Evolutionary conservation across 2,888 invertebrate species (phyloP).

Genomic region (Cheilosia grossa): DNA sequence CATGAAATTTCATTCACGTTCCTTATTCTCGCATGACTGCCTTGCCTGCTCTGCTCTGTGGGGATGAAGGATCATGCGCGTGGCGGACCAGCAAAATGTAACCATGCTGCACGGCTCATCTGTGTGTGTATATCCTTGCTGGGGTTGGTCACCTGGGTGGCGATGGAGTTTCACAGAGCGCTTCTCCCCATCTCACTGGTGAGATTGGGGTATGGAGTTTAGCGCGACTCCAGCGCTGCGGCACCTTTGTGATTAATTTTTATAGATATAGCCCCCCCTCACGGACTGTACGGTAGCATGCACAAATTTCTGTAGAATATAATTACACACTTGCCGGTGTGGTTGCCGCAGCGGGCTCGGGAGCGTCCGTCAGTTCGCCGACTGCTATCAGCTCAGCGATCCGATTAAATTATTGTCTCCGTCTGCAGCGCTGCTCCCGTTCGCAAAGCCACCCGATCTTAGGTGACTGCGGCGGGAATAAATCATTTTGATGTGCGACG

Average conservation of each 20-base stretch:
- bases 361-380: constrained; percentile 41
- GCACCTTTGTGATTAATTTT: constrained; percentile 53
- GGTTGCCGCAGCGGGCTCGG: constrained; percentile 13
- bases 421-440: constrained; percentile 15
- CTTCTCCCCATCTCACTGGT: not conserved
- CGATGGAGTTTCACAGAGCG: constrained; percentile 9
- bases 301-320: constrained; percentile 13
- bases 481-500: constrained; percentile 69
- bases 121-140: constrained; percentile 19
- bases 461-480: constrained; percentile 54
- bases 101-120: not conserved
- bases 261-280: constrained; percentile 20
- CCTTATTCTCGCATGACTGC: constrained; percentile 74
- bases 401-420: constrained; percentile 63
- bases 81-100: constrained; percentile 23
- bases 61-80: constrained; percentile 73
- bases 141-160: constrained; percentile 64
- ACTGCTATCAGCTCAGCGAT: constrained; percentile 54
- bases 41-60: constrained; percentile 22
- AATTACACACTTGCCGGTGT: constrained; percentile 47
- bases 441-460: constrained; percentile 58
- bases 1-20: constrained; percentile 71
- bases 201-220: constrained; percentile 13
- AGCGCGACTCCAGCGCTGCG: constrained; percentile 19
- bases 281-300: constrained; percentile 5